Conservation (phyloP, 2,797 vertebrate species). For the Propithecus perrieri region DNA sequence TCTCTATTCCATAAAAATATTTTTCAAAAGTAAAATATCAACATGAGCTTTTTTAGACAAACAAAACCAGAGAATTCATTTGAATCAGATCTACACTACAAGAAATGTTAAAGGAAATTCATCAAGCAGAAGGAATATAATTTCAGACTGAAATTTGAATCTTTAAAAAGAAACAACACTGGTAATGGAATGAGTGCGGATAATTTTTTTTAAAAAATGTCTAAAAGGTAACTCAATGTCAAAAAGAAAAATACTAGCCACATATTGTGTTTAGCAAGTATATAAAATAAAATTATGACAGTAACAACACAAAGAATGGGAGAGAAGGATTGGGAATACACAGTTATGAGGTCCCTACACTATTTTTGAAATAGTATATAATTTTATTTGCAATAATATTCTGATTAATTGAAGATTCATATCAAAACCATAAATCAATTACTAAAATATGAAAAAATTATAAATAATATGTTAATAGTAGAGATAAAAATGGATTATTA, state of each 20-base stretch:
- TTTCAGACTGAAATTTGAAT: background rate
- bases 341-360: background rate
- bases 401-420: background rate
- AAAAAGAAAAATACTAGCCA: background rate
- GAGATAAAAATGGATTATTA: background rate
- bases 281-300: background rate
- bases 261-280: background rate
- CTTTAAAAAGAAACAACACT: background rate
- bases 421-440: background rate
- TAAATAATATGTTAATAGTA: background rate
- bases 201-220: background rate
- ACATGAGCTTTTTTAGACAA: background rate
- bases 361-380: background rate
- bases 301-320: background rate
- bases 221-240: background rate
- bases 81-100: background rate
- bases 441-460: background rate
- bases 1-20: background rate
- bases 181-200: background rate
- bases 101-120: background rate
- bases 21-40: background rate
- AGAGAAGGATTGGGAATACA: background rate
- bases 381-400: background rate
- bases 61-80: background rate
- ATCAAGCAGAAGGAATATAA: background rate